phyloP scores from a whole-genome alignment of 2,888 invertebrate genomes.

The Polyommatus iphigenia region DNA sequence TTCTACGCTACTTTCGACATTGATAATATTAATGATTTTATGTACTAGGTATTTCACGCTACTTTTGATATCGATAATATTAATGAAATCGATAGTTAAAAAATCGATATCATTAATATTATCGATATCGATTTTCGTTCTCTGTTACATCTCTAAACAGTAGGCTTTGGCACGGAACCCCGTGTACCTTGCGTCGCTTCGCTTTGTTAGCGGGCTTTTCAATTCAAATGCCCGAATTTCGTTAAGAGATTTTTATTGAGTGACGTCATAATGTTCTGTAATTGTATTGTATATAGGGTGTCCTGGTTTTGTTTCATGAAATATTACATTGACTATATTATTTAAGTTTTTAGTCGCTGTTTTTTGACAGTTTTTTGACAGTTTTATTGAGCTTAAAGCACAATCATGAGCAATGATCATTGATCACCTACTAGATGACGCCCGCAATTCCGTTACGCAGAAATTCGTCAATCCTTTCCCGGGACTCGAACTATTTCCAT shows the following conservation, averaged over 20 bases:
- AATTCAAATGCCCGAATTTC: constrained; percentile 27
- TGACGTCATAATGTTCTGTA: constrained; percentile 17
- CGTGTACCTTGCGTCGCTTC: constrained; percentile 23
- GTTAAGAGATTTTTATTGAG: constrained; percentile 24
- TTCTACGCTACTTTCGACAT: no score
- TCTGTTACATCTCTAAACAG: constrained; percentile 10
- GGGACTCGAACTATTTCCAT: no score
- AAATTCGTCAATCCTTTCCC: no score
- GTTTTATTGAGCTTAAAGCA: no score
- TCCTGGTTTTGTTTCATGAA: not conserved
- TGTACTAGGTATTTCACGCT: no score
- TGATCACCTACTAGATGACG: no score
- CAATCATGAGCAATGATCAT: no score
- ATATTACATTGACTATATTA: no score
- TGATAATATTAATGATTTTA: no score
- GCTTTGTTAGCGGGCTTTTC: constrained; percentile 30
- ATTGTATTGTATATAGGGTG: not conserved
- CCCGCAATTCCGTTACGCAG: no score
- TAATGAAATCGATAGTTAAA: not conserved
- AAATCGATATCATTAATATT: not conserved
- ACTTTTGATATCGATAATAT: not conserved
- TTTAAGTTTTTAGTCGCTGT: no score
- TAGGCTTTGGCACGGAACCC: constrained; percentile 28
- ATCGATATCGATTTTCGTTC: not conserved
- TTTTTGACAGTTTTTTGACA: no score